These are phyloP conservation scores for Henricia sp. DNA, from an alignment of 53 echinoderm and acorn worm species.

Conservation along the genomic window DNA sequence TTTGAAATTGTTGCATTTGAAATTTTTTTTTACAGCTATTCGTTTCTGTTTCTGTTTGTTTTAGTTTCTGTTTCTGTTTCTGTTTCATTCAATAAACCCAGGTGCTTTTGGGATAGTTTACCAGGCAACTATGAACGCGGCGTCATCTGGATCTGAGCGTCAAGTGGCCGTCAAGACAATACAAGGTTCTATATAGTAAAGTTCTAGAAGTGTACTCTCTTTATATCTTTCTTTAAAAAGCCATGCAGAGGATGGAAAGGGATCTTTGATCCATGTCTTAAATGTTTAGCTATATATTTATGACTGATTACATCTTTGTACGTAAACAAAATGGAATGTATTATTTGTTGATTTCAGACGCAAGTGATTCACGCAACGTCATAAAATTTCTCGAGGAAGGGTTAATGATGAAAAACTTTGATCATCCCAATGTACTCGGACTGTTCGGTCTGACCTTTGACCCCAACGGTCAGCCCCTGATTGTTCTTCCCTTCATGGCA, in stretches of 20 bases:
- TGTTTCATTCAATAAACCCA: too few species aligned
- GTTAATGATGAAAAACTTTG: slow-evolving; percentile 52
- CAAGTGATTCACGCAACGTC: slow-evolving; percentile 22
- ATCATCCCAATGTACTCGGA: slow-evolving; percentile 38
- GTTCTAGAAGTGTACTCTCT: not conserved
- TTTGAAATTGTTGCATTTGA: too few species aligned
- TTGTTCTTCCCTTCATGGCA: slow-evolving; percentile 48
- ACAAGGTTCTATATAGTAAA: slow-evolving; percentile 3
- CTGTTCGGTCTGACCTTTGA: slow-evolving; percentile 55
- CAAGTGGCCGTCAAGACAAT: slow-evolving; percentile 57
- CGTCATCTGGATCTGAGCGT: not conserved
- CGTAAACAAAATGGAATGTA: too few species aligned
- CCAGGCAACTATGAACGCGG: too few species aligned
- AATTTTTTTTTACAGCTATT: too few species aligned
- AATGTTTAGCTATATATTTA: not conserved
- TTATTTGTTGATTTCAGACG: not conserved
- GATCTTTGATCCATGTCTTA: not conserved
- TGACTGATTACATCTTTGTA: too few species aligned
- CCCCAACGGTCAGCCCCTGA: slow-evolving; percentile 17
- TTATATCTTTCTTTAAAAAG: not conserved
- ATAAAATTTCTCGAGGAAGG: slow-evolving; percentile 50
- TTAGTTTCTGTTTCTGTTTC: too few species aligned
- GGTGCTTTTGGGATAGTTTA: slow-evolving; percentile 55
- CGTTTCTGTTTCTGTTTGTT: too few species aligned
- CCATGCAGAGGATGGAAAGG: too few species aligned